These are phyloP conservation scores for Manis javanica DNA, from an alignment of 2,797 vertebrate species.

Conservation along the genomic window DNA sequence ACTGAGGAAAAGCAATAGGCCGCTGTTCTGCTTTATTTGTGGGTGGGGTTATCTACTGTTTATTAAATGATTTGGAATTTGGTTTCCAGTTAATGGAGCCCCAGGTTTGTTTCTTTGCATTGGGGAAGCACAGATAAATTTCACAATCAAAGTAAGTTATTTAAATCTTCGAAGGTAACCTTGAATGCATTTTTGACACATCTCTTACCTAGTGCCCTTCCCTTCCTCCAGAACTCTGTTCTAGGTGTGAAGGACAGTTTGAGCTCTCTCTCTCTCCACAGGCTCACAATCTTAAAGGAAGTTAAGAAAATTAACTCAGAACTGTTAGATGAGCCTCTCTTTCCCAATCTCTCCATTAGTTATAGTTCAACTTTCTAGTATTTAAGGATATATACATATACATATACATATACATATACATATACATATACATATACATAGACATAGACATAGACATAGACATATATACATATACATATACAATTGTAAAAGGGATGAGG, in stretches of 20 bases:
- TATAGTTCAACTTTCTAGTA: neutral
- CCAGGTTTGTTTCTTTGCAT: neutral
- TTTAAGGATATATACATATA: neutral
- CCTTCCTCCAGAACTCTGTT: neutral
- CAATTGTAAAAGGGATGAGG: neutral
- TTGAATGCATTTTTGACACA: neutral
- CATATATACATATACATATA: neutral
- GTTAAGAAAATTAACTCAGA: neutral
- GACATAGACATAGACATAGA: no score
- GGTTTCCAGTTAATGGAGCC: neutral
- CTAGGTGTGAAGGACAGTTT: neutral
- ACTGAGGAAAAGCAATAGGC: neutral
- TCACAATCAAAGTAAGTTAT: neutral
- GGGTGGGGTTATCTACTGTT: neutral
- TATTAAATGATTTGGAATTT: constrained; percentile 34
- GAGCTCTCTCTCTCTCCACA: neutral
- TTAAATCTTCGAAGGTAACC: neutral
- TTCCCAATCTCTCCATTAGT: neutral
- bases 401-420: neutral
- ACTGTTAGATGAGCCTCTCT: neutral
- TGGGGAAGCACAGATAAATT: neutral
- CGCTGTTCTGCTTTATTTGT: neutral
- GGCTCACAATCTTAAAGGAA: neutral
- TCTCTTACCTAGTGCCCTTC: neutral
- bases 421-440: neutral